A percentile compares a stretch with the other conserved stretches of the same genome.
Conservation (phyloP, 1,140 invertebrate species). For the Doryteuthis pealeii region DNA sequence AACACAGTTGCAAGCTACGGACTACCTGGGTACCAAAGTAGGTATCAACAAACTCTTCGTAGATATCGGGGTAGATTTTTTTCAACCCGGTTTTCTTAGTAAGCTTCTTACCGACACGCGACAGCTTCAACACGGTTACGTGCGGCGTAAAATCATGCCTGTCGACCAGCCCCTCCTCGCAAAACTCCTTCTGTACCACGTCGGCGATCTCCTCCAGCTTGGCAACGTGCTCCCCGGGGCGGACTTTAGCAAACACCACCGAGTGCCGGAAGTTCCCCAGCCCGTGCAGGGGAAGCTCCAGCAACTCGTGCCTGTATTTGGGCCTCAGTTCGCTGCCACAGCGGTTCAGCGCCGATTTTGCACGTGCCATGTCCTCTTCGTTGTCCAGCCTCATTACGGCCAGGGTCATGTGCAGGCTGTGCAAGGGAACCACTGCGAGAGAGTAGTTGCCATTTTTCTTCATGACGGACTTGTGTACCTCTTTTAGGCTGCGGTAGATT, state of each 20-base stretch:
- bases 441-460: slow-evolving; percentile 3
- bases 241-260: slow-evolving; percentile 29
- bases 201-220: slow-evolving; percentile 23
- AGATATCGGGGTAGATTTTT: slow-evolving; percentile 23
- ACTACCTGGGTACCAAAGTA: slow-evolving; percentile 23
- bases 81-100: slow-evolving; percentile 19
- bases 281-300: slow-evolving; percentile 20
- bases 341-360: slow-evolving; percentile 22
- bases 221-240: slow-evolving; percentile 12
- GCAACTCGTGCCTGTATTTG: background rate
- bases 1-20: slow-evolving; percentile 22
- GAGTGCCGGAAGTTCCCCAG: slow-evolving; percentile 23
- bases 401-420: slow-evolving; percentile 25
- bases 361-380: slow-evolving; percentile 24
- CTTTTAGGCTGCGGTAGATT: background rate
- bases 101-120: slow-evolving; percentile 20
- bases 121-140: slow-evolving; percentile 28
- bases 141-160: slow-evolving; percentile 26
- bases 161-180: slow-evolving; percentile 19
- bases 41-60: slow-evolving; percentile 17
- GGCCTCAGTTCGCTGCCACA: slow-evolving; percentile 7
- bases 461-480: slow-evolving; percentile 4
- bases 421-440: slow-evolving; percentile 13
- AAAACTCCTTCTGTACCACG: slow-evolving; percentile 18
- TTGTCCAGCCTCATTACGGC: slow-evolving; percentile 19